phyloP scores from a whole-genome alignment of 1,140 invertebrate genomes.

The Popillia japonica region DNA sequence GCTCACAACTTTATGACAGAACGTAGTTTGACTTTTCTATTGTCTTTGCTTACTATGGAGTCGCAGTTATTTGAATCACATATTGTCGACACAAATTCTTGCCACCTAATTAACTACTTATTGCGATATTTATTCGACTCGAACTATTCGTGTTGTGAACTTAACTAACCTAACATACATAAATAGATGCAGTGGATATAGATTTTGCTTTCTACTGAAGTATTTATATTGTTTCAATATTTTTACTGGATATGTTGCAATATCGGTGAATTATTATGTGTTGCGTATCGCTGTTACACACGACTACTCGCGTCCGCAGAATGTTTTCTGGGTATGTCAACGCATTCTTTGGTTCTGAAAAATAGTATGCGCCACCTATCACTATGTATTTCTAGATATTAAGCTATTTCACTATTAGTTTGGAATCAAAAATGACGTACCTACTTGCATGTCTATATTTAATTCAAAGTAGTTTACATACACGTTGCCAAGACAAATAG shows the following conservation, averaged over 20 bases:
- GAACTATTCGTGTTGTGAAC: constrained; percentile 19
- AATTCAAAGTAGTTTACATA: too few species aligned
- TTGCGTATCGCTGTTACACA: constrained; percentile 11
- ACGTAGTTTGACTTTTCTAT: constrained; percentile 13
- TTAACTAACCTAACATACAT: too few species aligned
- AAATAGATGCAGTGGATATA: background rate
- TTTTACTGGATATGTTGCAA: constrained; percentile 23
- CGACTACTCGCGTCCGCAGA: constrained; percentile 15
- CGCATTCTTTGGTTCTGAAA: too few species aligned
- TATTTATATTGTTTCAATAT: too few species aligned
- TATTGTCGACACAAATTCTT: constrained; percentile 19
- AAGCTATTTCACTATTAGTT: too few species aligned
- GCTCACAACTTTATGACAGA: background rate
- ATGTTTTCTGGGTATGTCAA: too few species aligned
- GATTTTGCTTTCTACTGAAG: constrained; percentile 25
- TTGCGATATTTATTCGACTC: constrained; percentile 25
- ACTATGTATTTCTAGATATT: too few species aligned
- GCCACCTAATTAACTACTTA: constrained; percentile 29
- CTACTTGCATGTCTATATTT: too few species aligned
- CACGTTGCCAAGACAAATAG: too few species aligned
- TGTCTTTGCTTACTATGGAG: constrained; percentile 18
- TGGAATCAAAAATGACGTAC: too few species aligned
- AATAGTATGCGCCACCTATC: too few species aligned
- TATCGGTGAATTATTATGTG: constrained; percentile 20
- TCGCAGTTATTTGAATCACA: constrained; percentile 17